Evolutionary conservation across 2,888 invertebrate genomes (phyloP), one percentile per base, ranked within the genome.

Genomic region (Odontocolon sp.): DNA sequence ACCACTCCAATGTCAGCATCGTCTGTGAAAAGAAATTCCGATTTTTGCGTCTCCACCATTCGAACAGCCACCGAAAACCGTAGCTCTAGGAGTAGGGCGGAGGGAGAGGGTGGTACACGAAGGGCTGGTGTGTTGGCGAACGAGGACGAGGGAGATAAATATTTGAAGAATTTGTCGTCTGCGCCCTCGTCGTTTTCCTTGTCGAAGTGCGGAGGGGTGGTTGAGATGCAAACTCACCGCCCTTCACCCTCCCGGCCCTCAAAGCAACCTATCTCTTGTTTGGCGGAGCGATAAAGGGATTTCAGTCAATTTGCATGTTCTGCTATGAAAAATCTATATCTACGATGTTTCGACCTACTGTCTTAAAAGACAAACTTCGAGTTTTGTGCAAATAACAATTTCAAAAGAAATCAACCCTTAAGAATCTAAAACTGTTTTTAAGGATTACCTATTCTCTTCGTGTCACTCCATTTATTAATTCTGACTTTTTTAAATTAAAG

Each of bases 91-190:
- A 71, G 63, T 61, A 50, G 54, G 59, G 61, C 56, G 54, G 11
- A 31, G 50, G 64, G 3, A 26, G 36, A 45, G 64, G 18, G 31
- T 50, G 61, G 56, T 16, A 57, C 28, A 50, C 21, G 66, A 70
- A 66, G 23, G 45, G 36, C 61, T 40, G 54, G 50, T 78, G 42
- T 69, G 77, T 72, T 56, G 77, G 40, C 73, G 61, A 67, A 68
- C 74, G 74, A 67, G 77, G 77, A 72, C 77, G 78, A 50, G 66
- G 76, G 86, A 85, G 88, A 90, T 90, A 90, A 90, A 90, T 90
- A 90, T 90, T 90, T 90, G 89, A 89, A 84, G 88, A 89, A 88
- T 90, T 88, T 87, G 86, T 87, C 88, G 87, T 79, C 84, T 82
- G 66, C 50, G 59, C 52, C 79, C 77, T 81, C 72, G 33, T 63